A percentile compares a stretch with the other conserved stretches of the same genome.
Evolutionary conservation across 1,140 invertebrate species (phyloP).

Genomic region (Riptortus pedestris): DNA sequence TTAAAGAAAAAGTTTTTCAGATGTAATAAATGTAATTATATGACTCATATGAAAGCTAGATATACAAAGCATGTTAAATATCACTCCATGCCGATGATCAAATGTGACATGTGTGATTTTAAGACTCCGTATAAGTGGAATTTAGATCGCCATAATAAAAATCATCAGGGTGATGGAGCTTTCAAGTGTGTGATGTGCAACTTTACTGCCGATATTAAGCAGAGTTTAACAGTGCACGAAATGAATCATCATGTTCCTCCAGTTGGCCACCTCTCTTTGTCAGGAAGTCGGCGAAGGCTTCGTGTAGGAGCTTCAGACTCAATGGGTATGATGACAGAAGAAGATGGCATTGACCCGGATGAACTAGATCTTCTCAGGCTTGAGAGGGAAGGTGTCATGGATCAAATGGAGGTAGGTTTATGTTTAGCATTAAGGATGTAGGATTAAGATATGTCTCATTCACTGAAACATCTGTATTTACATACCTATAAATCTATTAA

Average conservation of each 20-base stretch:
- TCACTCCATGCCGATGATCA: slow-evolving; percentile 85
- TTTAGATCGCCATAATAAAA: slow-evolving; percentile 82
- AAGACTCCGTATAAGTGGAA: slow-evolving; percentile 88
- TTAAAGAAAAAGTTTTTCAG: slow-evolving; percentile 60
- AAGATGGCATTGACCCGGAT: slow-evolving; percentile 29
- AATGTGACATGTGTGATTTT: slow-evolving; percentile 87
- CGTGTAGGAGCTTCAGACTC: slow-evolving; percentile 59
- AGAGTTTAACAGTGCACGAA: slow-evolving; percentile 83
- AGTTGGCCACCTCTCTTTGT: slow-evolving; percentile 48
- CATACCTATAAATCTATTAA: no score
- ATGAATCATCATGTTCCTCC: slow-evolving; percentile 77
- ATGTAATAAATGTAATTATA: slow-evolving; percentile 79
- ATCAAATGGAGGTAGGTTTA: slow-evolving; percentile 11
- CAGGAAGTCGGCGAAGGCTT: slow-evolving; percentile 46
- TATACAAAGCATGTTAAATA: slow-evolving; percentile 92
- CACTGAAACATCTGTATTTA: no score
- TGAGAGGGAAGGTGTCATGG: slow-evolving; percentile 20
- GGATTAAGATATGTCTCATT: no score
- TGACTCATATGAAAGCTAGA: slow-evolving; percentile 77
- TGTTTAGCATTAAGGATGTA: no score
- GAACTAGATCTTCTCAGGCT: slow-evolving; percentile 26
- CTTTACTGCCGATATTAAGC: slow-evolving; percentile 84
- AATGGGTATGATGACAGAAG: slow-evolving; percentile 34
- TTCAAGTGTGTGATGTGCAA: slow-evolving; percentile 80
- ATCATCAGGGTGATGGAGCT: slow-evolving; percentile 70